Evolutionary conservation across 2,888 invertebrate species (phyloP).

Genomic region (Acleris literana): DNA sequence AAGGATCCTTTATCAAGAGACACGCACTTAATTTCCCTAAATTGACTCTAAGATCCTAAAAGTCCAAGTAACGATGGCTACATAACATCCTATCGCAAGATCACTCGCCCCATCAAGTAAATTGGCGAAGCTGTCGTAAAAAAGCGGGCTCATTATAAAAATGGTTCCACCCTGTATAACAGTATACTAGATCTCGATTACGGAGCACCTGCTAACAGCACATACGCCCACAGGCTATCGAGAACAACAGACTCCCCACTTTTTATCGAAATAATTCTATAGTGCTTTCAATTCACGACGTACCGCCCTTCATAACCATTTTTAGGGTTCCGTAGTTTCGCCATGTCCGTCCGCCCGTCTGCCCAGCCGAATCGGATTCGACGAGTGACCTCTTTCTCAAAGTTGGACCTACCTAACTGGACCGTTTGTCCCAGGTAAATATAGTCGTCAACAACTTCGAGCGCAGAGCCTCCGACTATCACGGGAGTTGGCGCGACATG

Average conservation of each 20-base stretch:
- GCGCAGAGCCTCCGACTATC: too few species aligned
- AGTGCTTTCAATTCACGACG: too few species aligned
- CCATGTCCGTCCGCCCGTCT: too few species aligned
- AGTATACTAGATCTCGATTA: slow-evolving; percentile 37
- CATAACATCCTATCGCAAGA: slow-evolving; percentile 20
- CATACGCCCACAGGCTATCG: slow-evolving; percentile 12
- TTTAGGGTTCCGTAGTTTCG: too few species aligned
- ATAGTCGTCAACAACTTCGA: too few species aligned
- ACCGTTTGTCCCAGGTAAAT: too few species aligned
- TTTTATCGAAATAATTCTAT: not conserved
- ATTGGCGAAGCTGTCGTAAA: slow-evolving; percentile 32
- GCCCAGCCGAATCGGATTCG: too few species aligned
- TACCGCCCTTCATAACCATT: too few species aligned
- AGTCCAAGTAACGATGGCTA: slow-evolving; percentile 26
- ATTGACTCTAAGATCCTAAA: slow-evolving; percentile 25
- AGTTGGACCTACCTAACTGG: too few species aligned
- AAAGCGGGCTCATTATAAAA: slow-evolving; percentile 36
- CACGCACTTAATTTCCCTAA: slow-evolving; percentile 11
- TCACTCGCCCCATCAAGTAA: slow-evolving; percentile 33
- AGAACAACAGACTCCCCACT: not conserved
- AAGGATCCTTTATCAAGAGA: not conserved
- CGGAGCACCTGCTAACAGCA: slow-evolving; percentile 32
- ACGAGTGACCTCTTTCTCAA: too few species aligned
- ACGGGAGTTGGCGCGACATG: too few species aligned
- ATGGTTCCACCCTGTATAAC: slow-evolving; percentile 35